Base-by-base conservation (phyloP, 53 echinoderm and acorn worm genomes). In the Holothuria leucospilota region DNA sequence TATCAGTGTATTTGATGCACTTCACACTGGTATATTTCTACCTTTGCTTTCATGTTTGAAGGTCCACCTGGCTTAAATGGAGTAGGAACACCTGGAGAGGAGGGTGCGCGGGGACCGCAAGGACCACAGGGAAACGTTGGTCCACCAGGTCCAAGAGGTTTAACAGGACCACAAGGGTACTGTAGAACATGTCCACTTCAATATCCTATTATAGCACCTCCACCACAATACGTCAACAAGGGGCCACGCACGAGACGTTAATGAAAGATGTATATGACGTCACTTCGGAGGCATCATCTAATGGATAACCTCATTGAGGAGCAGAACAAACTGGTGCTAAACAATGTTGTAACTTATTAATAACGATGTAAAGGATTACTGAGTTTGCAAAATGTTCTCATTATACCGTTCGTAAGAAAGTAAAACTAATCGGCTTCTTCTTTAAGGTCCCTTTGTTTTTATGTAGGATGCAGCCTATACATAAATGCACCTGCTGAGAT, bases 81-180 rank as follows among this genome's bases (percentile, higher is more conserved):
- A 26, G 61, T 80, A 51, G 80, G 80, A 25, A 29, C 80, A 80
- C 80, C 80, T 15, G 80, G 80, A 27, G 60, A 27, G 27, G 80
- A 80, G 39, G 90, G 95, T 14, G 86, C 84, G 9, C 77, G 39
- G 39, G 95, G 95, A 12, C 67, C 52, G 6, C 81, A 91, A 25
- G 93, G 93, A 58, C 13, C 59, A 2, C 29, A 77, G 5, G 94
- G 94, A 29, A 86, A 86, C 27, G 39, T 63, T 0, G 94, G 94
- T 0, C 72, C 80, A 13, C 85, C 90, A 0, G 95, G 93, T 18
- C 88, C 87, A 10, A 91, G 88, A 13, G 93, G 95, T 30, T 60
- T 80, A 26, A 80, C 80, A 29, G 80, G 80, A 51, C 62, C 79
- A 49, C 69, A 85, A 60, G 88, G 92, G 0, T 80, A 80, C 38